Conservation (phyloP, 2,113 vertebrate species). For the Tragulus kanchil region DNA sequence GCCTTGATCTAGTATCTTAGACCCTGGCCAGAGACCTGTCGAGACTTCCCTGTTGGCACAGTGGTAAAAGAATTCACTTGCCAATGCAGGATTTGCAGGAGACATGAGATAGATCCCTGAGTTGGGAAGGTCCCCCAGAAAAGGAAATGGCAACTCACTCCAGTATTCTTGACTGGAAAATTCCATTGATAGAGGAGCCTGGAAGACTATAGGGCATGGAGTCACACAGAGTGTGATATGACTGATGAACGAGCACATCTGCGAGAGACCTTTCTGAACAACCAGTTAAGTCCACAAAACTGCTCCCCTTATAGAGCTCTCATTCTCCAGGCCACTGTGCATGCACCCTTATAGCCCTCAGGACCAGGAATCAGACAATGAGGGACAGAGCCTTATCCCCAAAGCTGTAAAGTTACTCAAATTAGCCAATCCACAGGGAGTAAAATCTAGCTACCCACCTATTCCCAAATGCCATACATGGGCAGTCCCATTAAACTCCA, state of each 20-base stretch:
- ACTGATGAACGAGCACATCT: accelerated
- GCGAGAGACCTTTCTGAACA: neutral
- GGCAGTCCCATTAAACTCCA: accelerated
- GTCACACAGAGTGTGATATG: neutral
- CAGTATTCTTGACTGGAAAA: neutral
- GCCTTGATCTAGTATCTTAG: neutral
- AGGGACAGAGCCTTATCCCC: neutral
- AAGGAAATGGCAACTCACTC: neutral
- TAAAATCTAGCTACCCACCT: neutral
- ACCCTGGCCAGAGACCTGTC: neutral
- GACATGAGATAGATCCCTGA: neutral
- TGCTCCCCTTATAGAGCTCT: neutral
- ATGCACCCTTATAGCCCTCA: neutral
- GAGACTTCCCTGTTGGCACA: neutral
- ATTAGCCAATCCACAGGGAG: neutral
- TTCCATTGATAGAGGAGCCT: neutral
- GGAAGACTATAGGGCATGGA: neutral
- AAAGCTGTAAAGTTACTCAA: neutral
- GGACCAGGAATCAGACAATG: neutral
- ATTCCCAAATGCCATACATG: neutral
- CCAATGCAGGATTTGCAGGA: neutral
- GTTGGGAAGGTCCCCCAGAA: neutral
- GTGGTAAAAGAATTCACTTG: neutral
- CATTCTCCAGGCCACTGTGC: neutral
- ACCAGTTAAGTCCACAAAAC: neutral